A percentile compares a stretch with the other conserved stretches of the same genome.
Conservation (phyloP, 1,140 invertebrate species). For the Wasmannia auropunctata region DNA sequence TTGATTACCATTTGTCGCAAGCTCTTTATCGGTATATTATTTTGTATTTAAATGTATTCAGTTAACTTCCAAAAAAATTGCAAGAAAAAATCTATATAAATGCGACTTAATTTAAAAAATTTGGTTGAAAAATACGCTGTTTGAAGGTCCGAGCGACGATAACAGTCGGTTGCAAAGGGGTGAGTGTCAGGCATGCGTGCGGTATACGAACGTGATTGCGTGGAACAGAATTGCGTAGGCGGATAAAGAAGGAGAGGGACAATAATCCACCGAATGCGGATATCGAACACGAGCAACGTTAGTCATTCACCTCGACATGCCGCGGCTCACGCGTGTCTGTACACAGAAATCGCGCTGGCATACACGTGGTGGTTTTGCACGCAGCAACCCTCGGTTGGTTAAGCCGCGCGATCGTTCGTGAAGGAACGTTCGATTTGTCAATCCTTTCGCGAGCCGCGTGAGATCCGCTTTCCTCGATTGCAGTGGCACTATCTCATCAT, state of each 20-base stretch:
- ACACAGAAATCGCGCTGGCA: slow-evolving; percentile 38
- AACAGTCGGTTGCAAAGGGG: slow-evolving; percentile 19
- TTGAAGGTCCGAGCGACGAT: slow-evolving; percentile 1
- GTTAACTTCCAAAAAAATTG: neutral
- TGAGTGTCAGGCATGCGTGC: slow-evolving; percentile 55
- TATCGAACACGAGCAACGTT: slow-evolving; percentile 60
- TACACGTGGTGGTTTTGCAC: slow-evolving; percentile 41
- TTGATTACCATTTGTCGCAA: neutral
- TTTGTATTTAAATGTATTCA: neutral
- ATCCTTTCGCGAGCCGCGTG: slow-evolving; percentile 2
- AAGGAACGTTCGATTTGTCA: slow-evolving; percentile 34
- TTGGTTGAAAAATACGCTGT: neutral
- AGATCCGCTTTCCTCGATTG: neutral
- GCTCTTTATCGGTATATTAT: neutral
- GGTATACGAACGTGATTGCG: slow-evolving; percentile 63
- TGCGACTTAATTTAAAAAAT: neutral
- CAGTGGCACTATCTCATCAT: neutral
- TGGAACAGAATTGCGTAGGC: neutral
- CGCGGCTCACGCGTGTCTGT: slow-evolving; percentile 57
- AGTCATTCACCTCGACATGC: slow-evolving; percentile 68
- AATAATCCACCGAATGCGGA: slow-evolving; percentile 36
- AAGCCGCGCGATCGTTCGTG: slow-evolving; percentile 5
- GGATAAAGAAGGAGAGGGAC: slow-evolving; percentile 34
- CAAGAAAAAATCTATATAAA: neutral
- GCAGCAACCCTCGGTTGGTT: slow-evolving; percentile 19